A percentile compares a stretch with the other conserved stretches of the same genome.
phyloP scores from a whole-genome alignment of 1,140 invertebrate species.

The Olivierus martensii region DNA sequence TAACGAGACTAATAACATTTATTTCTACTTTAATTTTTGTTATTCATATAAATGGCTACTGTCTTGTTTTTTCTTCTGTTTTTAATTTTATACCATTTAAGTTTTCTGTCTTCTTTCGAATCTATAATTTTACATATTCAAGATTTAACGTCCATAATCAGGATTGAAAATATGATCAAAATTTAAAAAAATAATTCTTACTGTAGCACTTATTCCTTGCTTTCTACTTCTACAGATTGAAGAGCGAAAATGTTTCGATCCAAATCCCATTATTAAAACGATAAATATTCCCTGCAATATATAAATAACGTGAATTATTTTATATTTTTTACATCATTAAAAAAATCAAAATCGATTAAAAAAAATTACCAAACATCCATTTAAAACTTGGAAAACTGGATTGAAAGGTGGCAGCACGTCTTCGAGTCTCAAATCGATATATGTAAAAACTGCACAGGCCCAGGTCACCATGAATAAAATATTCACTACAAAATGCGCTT shows the following conservation, averaged over 20 bases:
- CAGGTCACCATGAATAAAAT: constrained; percentile 9
- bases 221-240: constrained; percentile 6
- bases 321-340: no score
- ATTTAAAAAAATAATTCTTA: neutral
- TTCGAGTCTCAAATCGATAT: constrained; percentile 9
- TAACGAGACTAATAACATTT: no score
- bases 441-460: constrained; percentile 7
- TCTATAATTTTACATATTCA: no score
- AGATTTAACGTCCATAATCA: no score
- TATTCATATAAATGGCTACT: no score
- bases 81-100: no score
- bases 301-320: no score
- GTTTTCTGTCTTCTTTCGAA: no score
- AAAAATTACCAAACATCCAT: constrained; percentile 7
- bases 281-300: constrained; percentile 12
- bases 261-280: constrained; percentile 7
- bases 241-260: constrained; percentile 11
- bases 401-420: constrained; percentile 8
- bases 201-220: constrained; percentile 4
- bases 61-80: no score
- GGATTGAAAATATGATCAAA: no score
- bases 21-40: no score
- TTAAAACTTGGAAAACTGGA: constrained; percentile 14
- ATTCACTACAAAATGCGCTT: constrained; percentile 4
- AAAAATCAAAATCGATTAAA: neutral